Percentiles rank a stretch among this genome's conserved stretches.
phyloP scores from a whole-genome alignment of 2,113 vertebrate genomes.

The Agapornis roseicollis region DNA sequence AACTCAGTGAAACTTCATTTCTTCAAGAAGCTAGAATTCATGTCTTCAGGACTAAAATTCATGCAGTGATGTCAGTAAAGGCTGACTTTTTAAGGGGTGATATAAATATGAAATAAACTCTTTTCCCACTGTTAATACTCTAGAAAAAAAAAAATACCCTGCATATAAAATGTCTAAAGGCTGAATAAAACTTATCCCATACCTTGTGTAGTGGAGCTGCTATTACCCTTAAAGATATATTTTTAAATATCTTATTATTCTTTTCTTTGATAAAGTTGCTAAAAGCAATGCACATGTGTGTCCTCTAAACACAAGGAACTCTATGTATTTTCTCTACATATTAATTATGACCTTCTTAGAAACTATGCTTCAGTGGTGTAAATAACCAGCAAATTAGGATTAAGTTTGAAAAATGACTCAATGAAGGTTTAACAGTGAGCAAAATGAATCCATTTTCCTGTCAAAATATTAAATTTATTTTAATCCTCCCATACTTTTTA shows the following conservation, averaged over 20 bases:
- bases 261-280: neutral
- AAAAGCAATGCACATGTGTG: fast-evolving
- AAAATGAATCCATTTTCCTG: neutral
- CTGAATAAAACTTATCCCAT: neutral
- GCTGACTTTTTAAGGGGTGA: neutral
- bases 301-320: neutral
- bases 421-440: neutral
- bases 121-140: neutral
- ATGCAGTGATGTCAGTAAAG: neutral
- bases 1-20: neutral
- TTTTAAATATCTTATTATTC: neutral
- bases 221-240: neutral
- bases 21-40: neutral
- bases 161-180: neutral
- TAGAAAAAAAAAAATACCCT: neutral
- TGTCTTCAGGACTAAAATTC: neutral
- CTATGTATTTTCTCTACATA: neutral
- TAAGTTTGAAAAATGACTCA: neutral
- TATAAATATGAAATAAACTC: neutral
- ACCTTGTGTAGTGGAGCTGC: neutral
- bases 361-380: neutral
- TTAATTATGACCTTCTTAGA: neutral
- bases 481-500: neutral
- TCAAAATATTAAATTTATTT: neutral
- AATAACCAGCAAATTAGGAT: neutral